Evolutionary conservation across 1,140 invertebrate genomes (phyloP).

Genomic region (Zaprionus inermis): DNA sequence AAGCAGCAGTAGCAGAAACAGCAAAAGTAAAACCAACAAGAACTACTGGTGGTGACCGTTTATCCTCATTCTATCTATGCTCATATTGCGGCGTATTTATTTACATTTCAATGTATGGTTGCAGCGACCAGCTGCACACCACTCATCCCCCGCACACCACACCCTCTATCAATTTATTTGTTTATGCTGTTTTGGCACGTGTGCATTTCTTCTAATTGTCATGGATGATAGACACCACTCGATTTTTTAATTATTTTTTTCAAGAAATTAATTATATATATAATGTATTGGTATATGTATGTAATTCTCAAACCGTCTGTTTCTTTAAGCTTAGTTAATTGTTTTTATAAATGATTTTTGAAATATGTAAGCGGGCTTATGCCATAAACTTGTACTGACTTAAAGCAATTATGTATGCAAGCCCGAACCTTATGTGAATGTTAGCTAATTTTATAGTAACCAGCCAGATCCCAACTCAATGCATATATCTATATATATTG

Average conservation of each 20-base stretch:
- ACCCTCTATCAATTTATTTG: conserved; percentile 39
- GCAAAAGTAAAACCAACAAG: conserved; percentile 61
- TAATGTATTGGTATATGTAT: conserved; percentile 63
- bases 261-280: conserved; percentile 59
- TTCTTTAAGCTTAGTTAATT: conserved; percentile 80
- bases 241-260: conserved; percentile 43
- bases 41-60: conserved; percentile 29
- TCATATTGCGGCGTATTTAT: conserved; percentile 81
- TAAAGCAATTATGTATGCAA: conserved; percentile 45
- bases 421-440: conserved; percentile 68
- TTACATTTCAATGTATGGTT: conserved; percentile 60
- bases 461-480: conserved; percentile 45
- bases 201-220: conserved; percentile 51
- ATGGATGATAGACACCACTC: conserved; percentile 39
- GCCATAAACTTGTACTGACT: conserved; percentile 60
- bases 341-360: conserved; percentile 75
- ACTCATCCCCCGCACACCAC: conserved; percentile 28
- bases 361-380: conserved; percentile 49
- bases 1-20: conserved; percentile 2
- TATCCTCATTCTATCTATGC: conserved; percentile 59
- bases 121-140: conserved; percentile 54
- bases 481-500: conserved; percentile 22
- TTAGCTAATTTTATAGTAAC: conserved; percentile 78
- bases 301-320: conserved; percentile 70
- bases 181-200: conserved; percentile 56